Percentiles rank a stretch among this genome's conserved stretches.
Conservation (phyloP, 2,797 vertebrate genomes). For the Gallinago nigripennis region DNA sequence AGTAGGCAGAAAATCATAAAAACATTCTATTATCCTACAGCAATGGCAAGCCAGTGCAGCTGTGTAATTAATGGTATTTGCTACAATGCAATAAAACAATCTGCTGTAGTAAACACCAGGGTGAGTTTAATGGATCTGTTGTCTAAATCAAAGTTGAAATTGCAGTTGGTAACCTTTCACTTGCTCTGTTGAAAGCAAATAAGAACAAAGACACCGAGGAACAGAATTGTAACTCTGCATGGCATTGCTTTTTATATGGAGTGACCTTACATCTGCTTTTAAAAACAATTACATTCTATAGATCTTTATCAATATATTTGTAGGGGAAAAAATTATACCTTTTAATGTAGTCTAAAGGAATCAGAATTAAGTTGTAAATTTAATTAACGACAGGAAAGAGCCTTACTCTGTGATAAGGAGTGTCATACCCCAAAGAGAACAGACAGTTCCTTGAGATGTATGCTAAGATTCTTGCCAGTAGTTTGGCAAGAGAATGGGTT, state of each 20-base stretch:
- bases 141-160: not conserved
- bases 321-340: not conserved
- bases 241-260: not conserved
- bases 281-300: not conserved
- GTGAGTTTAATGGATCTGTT: conserved; percentile 12
- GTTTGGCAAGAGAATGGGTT: not conserved
- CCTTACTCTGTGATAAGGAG: not conserved
- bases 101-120: not conserved
- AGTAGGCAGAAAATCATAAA: not conserved
- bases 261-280: not conserved
- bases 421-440: not conserved
- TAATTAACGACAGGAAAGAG: not conserved
- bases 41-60: not conserved
- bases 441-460: not conserved
- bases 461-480: not conserved
- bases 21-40: rapidly evolving
- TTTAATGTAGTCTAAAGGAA: not conserved
- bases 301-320: not conserved
- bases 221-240: not conserved
- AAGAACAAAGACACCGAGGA: not conserved
- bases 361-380: not conserved
- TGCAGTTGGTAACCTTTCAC: conserved; percentile 19
- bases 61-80: not conserved
- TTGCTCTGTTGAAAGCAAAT: not conserved
- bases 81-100: not conserved